Percentiles rank a stretch among this genome's conserved stretches.
Evolutionary conservation across 2,888 invertebrate genomes (phyloP).

Genomic region (Lepas anatifera): DNA sequence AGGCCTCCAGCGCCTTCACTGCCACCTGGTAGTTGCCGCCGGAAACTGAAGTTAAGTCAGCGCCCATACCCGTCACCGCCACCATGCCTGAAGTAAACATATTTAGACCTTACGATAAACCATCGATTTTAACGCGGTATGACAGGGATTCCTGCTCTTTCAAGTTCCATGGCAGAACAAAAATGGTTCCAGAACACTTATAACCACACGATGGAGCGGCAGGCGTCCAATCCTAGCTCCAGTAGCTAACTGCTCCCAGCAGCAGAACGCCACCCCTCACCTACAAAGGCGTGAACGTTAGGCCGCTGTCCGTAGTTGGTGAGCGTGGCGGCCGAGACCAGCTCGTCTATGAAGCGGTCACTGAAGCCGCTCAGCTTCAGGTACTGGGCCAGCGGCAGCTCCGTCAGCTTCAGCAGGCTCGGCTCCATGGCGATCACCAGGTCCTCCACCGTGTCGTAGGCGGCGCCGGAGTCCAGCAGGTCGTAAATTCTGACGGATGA

Average conservation of each 20-base stretch:
- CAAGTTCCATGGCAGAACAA: too few relatives aligned
- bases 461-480: conserved; percentile 39
- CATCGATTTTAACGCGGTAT: too few relatives aligned
- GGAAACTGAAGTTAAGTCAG: conserved; percentile 44
- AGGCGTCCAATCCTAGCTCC: too few relatives aligned
- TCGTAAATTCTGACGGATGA: conserved; percentile 42
- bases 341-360: conserved; percentile 41
- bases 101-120: too few relatives aligned
- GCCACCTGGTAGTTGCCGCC: conserved; percentile 45
- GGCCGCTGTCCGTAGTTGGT: conserved; percentile 49
- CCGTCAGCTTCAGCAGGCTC: conserved; percentile 37
- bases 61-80: conserved; percentile 43
- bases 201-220: too few relatives aligned
- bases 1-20: conserved; percentile 32
- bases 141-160: too few relatives aligned
- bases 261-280: too few relatives aligned
- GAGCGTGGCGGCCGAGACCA: conserved; percentile 41
- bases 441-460: conserved; percentile 41
- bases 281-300: conserved; percentile 43
- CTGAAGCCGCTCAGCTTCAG: conserved; percentile 36
- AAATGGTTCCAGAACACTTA: too few relatives aligned
- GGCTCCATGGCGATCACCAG: conserved; percentile 42
- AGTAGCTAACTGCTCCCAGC: too few relatives aligned
- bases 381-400: conserved; percentile 33
- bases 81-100: conserved; percentile 38